phyloP scores from a whole-genome alignment of 2,113 vertebrate species.

The Lycaon pictus region DNA sequence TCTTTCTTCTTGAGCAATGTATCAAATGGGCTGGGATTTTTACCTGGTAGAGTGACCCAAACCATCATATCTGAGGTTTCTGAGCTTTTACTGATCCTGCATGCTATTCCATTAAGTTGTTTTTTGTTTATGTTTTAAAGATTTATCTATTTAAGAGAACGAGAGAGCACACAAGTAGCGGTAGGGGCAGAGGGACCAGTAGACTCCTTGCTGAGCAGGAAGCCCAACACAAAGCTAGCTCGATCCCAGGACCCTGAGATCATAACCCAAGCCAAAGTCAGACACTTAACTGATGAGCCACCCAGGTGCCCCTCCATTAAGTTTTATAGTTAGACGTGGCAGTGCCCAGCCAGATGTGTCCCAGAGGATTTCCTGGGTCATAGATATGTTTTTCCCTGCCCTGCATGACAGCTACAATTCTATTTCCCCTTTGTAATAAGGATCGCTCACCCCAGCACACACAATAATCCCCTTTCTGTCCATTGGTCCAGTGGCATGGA shows the following conservation, averaged over 20 bases:
- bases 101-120: not conserved
- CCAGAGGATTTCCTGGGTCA: not conserved
- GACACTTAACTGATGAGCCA: not conserved
- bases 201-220: not conserved
- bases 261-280: not conserved
- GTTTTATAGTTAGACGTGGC: not conserved
- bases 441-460: not conserved
- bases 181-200: not conserved
- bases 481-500: not conserved
- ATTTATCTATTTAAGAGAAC: not conserved
- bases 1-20: not conserved
- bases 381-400: not conserved
- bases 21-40: not conserved
- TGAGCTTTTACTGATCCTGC: not conserved
- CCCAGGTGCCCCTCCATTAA: not conserved
- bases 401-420: fast-evolving
- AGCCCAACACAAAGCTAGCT: not conserved
- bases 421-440: not conserved
- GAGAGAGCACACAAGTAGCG: not conserved
- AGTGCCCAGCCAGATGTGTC: not conserved
- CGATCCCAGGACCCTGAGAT: not conserved
- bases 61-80: not conserved
- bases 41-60: not conserved
- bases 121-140: not conserved
- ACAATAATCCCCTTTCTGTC: not conserved